These are phyloP conservation scores for Strongylocentrotus purpuratus DNA, from an alignment of 35 echinoderm and acorn worm species.

Conservation along the genomic window DNA sequence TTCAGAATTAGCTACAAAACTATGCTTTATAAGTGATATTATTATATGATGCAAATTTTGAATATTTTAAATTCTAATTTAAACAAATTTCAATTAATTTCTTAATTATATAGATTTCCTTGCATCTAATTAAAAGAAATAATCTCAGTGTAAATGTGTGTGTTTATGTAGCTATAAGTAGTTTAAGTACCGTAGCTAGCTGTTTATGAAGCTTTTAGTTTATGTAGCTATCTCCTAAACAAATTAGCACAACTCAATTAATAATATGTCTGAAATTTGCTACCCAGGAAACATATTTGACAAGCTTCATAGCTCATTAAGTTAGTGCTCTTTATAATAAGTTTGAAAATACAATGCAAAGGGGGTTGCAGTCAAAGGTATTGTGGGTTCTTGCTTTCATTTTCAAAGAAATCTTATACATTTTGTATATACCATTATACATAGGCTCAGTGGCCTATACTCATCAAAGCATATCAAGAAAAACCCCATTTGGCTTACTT, in stretches of 20 bases:
- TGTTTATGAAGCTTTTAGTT: background rate
- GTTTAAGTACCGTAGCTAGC: no score
- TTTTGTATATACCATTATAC: no score
- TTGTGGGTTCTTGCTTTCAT: no score
- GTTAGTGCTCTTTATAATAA: no score
- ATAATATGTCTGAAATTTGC: background rate
- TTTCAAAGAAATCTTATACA: no score
- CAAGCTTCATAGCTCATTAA: background rate
- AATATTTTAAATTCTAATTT: background rate
- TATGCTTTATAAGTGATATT: no score
- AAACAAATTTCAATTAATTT: background rate
- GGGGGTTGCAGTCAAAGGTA: no score
- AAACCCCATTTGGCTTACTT: no score
- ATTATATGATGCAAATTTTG: background rate
- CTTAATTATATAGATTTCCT: background rate
- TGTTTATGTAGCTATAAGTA: no score
- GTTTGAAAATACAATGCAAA: no score
- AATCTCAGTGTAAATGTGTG: background rate
- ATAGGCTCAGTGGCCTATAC: no score
- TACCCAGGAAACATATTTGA: background rate
- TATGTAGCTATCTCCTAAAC: background rate
- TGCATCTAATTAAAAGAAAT: background rate
- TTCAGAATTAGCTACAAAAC: background rate
- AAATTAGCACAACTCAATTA: background rate
- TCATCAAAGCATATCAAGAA: no score